Evolutionary conservation across 2,113 vertebrate genomes (phyloP).

Genomic region (Solea solea): DNA sequence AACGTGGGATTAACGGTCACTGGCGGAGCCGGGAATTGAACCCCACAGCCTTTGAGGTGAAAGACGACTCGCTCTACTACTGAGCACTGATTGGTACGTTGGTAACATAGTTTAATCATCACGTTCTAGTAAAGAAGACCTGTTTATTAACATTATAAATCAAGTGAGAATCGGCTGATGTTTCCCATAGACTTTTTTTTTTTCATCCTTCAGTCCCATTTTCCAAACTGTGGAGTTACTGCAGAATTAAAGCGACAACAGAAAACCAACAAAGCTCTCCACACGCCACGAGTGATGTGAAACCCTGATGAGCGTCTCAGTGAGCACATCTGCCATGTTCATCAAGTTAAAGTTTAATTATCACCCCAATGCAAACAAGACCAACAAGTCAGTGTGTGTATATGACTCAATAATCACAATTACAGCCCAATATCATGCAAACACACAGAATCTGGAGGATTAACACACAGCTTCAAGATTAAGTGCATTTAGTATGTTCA

Average conservation of each 20-base stretch:
- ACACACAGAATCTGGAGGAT: conserved; percentile 7
- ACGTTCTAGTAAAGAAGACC: too few relatives aligned
- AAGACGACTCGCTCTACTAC: too few relatives aligned
- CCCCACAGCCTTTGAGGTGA: too few relatives aligned
- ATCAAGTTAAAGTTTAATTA: conserved; percentile 48
- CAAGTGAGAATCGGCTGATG: too few relatives aligned
- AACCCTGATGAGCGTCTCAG: conserved; percentile 31
- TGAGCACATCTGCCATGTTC: conserved; percentile 35
- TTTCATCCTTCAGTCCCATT: conserved; percentile 11
- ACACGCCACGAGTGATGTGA: conserved; percentile 25
- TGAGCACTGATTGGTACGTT: too few relatives aligned
- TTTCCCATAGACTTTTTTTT: too few relatives aligned
- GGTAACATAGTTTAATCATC: too few relatives aligned
- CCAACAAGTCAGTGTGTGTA: conserved; percentile 42
- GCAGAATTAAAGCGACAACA: conserved; percentile 11
- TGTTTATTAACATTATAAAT: too few relatives aligned
- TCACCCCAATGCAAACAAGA: conserved; percentile 46
- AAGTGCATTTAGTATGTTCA: neutral
- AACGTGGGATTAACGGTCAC: too few relatives aligned
- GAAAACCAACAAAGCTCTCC: neutral
- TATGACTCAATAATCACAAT: conserved; percentile 41
- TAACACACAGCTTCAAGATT: neutral
- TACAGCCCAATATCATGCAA: conserved; percentile 11
- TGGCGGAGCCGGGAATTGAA: too few relatives aligned
- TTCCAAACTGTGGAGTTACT: neutral